Base-by-base conservation (phyloP, 2,113 vertebrate genomes). In the Cheirogaleus medius region DNA sequence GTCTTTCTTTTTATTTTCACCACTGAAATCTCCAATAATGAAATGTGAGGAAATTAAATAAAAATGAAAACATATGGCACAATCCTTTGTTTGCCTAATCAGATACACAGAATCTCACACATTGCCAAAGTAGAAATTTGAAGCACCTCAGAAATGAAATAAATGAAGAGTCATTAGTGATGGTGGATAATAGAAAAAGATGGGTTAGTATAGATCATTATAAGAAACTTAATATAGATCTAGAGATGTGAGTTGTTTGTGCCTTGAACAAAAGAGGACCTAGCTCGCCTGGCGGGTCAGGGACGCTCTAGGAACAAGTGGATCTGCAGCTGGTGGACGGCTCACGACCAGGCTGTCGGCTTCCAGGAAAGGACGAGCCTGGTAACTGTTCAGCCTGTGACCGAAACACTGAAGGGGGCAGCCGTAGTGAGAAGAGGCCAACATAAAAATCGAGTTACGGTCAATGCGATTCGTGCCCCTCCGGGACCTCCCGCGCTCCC, bases 341-440 rank as follows among this genome's bases (percentile, higher is more conserved):
- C 3, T 52, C 3, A 29, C 12, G 25, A 10, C 18, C 64, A 37
- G 81, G 63, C 27, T 47, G 49, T 3, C n/a, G 66, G 58, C 17
- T 20, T 87, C 83, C 68, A 56, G 76, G 86, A 21, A n/a, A 44
- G 49, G 37, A 37, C 0, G 37, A n/a, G 17, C 42, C 11, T 27
- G 42, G 13, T 2, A 5, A 14, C 14, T 6, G 4, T 54, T n/a
- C 8, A 9, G 60, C 9, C 37, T 27, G 27, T 39, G 71, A 42
- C 23, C 4, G 4, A 78, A 23, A 37, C 3, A 0, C 21, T 15
- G 58, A n/a, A 15, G 29, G 32, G 11, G 27, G 12, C 25, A 15
- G 37, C 10, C 3, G 0, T 0, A 11, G 81, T 0, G 27, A 32
- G 13, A 39, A 8, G 23, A 25, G 25, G 49, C 13, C 44, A 37